These are phyloP conservation scores for Xenopus tropicalis DNA, from an alignment of 2,113 vertebrate species.

Conservation along the genomic window UCB_Xtro_10.0 CM004451.2:21032501-21033000, in stretches of 20 bases:
- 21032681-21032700: slow-evolving; percentile 91
- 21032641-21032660: slow-evolving; percentile 92
- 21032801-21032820: too few species aligned
- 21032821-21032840: too few species aligned
- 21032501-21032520: too few species aligned
- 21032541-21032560: background rate
- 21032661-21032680: slow-evolving; percentile 86
- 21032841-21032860: too few species aligned
- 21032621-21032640: slow-evolving; percentile 89
- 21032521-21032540: background rate
- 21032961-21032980: too few species aligned
- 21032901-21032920: too few species aligned
- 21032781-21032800: too few species aligned
- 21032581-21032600: slow-evolving; percentile 80
- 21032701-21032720: slow-evolving; percentile 84
- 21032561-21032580: background rate
- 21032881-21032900: too few species aligned
- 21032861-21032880: too few species aligned
- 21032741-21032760: slow-evolving; percentile 43
- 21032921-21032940: too few species aligned
- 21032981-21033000: too few species aligned
- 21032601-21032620: slow-evolving; percentile 88
- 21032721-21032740: slow-evolving; percentile 85
- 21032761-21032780: background rate
- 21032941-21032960: too few species aligned